Evolutionary conservation across 2,888 invertebrate species (phyloP).

Genomic region (Chrysomela aeneicollis): DNA sequence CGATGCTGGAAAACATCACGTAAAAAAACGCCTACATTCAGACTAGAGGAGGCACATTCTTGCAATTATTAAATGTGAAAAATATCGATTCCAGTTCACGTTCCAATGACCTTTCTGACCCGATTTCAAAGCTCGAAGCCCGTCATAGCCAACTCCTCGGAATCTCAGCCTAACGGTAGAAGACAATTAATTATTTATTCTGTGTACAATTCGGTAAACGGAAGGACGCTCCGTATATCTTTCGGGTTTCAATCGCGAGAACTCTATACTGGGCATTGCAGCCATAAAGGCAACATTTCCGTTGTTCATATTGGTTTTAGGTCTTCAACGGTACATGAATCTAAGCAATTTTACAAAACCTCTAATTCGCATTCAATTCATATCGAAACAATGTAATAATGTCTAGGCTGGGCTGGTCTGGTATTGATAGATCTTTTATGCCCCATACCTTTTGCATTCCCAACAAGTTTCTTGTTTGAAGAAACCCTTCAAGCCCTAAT

Average conservation of each 20-base stretch:
- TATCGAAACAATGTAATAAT: too few species aligned
- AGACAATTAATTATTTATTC: conserved; percentile 22
- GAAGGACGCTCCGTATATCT: conserved; percentile 23
- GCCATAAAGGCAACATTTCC: conserved; percentile 7
- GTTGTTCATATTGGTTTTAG: neutral
- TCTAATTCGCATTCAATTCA: too few species aligned
- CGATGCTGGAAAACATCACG: neutral
- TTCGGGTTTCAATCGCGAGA: conserved; percentile 6
- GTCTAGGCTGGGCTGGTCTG: too few species aligned
- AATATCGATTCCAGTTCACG: conserved; percentile 14
- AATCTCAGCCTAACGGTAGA: conserved; percentile 25
- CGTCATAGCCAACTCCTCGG: conserved; percentile 16
- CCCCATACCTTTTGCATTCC: too few species aligned
- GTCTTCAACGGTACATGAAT: neutral
- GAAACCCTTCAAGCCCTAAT: too few species aligned
- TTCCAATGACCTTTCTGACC: conserved; percentile 17
- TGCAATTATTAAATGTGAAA: conserved; percentile 19
- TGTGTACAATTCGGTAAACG: conserved; percentile 18
- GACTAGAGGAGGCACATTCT: conserved; percentile 2
- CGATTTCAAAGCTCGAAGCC: conserved; percentile 12
- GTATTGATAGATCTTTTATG: too few species aligned
- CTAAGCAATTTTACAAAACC: neutral
- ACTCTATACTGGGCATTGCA: conserved; percentile 8
- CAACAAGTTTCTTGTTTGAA: too few species aligned
- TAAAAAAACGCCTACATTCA: neutral